These are phyloP conservation scores for Sinhomidia bicolor DNA, from an alignment of 2,888 invertebrate genomes.

Conservation along the genomic window DNA sequence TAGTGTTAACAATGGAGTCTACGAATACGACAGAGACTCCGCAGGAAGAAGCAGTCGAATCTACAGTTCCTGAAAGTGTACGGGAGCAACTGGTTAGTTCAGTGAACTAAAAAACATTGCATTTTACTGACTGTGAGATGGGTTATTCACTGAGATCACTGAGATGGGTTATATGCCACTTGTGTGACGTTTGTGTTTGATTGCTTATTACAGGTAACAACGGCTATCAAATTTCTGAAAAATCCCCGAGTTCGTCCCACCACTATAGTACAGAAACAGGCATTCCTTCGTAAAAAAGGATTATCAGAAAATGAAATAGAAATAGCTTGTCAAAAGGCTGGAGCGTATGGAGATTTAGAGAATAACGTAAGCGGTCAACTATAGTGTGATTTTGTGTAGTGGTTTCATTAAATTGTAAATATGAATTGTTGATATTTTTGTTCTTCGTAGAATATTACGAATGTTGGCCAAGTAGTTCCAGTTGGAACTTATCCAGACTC, in stretches of 20 bases:
- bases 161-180: too few species aligned
- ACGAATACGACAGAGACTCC: background rate
- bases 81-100: constrained; percentile 76
- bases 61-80: constrained; percentile 49
- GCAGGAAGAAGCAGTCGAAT: background rate
- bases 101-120: background rate
- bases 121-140: background rate
- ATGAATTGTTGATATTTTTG: background rate
- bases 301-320: constrained; percentile 89
- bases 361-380: constrained; percentile 61
- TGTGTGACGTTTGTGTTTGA: constrained; percentile 30
- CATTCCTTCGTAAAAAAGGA: constrained; percentile 90
- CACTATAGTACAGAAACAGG: constrained; percentile 89
- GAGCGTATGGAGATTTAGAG: constrained; percentile 73
- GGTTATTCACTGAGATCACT: too few species aligned
- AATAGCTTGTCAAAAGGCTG: constrained; percentile 87
- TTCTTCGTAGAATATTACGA: constrained; percentile 33
- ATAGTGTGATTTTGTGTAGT: too few species aligned
- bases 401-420: background rate
- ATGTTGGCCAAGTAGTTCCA: constrained; percentile 27
- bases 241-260: constrained; percentile 92
- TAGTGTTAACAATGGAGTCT: constrained; percentile 60
- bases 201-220: constrained; percentile 86
- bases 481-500: constrained; percentile 68
- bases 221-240: constrained; percentile 92